Percentiles rank a stretch among this genome's conserved stretches.
phyloP scores from a whole-genome alignment of 2,888 invertebrate species.

The Colostygia pectinataria region DNA sequence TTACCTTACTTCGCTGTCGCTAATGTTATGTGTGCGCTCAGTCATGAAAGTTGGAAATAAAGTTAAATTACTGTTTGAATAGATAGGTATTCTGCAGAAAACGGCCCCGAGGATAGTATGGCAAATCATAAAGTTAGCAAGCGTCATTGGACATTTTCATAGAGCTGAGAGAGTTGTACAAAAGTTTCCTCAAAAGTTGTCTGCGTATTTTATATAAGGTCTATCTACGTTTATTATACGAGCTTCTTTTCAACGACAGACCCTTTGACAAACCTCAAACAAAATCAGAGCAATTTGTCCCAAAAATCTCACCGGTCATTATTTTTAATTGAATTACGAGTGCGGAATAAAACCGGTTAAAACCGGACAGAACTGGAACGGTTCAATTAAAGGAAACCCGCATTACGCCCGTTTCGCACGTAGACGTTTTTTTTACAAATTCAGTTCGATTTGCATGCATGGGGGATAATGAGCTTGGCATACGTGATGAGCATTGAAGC shows the following conservation, averaged over 20 bases:
- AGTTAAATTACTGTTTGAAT: not conserved
- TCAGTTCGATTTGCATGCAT: conserved; percentile 45
- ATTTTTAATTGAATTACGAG: conserved; percentile 25
- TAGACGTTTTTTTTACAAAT: conserved; percentile 45
- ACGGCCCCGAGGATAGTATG: not conserved
- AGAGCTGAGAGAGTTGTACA: not conserved
- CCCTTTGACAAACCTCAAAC: too few species aligned
- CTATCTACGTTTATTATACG: too few species aligned
- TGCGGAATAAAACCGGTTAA: conserved; percentile 17
- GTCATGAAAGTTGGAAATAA: not conserved
- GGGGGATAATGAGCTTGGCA: conserved; percentile 42
- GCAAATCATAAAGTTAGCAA: conserved; percentile 3
- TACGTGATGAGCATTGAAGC: conserved; percentile 40
- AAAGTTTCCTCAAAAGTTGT: too few species aligned
- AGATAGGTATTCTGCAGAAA: not conserved
- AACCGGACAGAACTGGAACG: conserved; percentile 16
- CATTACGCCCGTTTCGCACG: conserved; percentile 35
- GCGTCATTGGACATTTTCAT: not conserved
- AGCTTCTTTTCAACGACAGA: too few species aligned
- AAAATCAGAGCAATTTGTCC: not conserved
- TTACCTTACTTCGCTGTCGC: too few species aligned
- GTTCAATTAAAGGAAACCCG: conserved; percentile 21
- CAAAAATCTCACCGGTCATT: conserved; percentile 20
- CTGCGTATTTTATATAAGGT: too few species aligned
- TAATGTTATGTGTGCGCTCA: too few species aligned